phyloP scores from a whole-genome alignment of 2,888 invertebrate genomes.

The Epsilonema sp. region DNA sequence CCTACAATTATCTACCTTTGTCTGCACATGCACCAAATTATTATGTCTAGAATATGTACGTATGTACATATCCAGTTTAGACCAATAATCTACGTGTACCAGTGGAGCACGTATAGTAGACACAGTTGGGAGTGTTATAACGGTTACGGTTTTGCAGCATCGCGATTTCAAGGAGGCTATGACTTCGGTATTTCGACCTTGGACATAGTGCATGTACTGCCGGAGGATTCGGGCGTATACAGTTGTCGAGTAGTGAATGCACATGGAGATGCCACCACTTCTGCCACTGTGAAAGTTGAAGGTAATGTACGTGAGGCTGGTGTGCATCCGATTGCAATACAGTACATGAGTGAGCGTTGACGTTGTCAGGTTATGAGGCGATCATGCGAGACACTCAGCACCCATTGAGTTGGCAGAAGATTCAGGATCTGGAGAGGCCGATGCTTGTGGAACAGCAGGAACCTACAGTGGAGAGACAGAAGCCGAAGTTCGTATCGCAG shows the following conservation, averaged over 20 bases:
- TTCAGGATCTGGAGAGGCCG: conserved; percentile 52
- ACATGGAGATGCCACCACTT: conserved; percentile 77
- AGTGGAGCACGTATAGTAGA: too few species aligned
- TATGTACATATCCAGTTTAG: too few species aligned
- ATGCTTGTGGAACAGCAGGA: conserved; percentile 39
- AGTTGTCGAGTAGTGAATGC: conserved; percentile 70
- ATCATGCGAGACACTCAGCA: conserved; percentile 52
- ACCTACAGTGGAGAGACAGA: conserved; percentile 59
- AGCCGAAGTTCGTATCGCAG: conserved; percentile 78
- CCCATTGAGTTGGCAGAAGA: conserved; percentile 82
- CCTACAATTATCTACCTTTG: too few species aligned
- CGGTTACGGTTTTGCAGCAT: too few species aligned
- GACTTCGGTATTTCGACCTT: conserved; percentile 89
- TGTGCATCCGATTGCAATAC: neutral
- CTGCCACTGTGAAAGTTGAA: conserved; percentile 37
- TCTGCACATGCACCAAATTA: too few species aligned
- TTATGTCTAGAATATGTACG: too few species aligned
- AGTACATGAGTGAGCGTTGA: too few species aligned
- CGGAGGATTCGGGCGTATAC: conserved; percentile 69
- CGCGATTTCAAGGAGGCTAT: conserved; percentile 53
- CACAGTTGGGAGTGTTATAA: too few species aligned
- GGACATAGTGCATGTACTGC: conserved; percentile 62
- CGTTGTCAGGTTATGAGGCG: conserved; percentile 15
- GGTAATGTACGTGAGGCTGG: neutral
- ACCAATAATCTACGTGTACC: too few species aligned